These are phyloP conservation scores for Bombus ignitus DNA, from an alignment of 1,140 invertebrate species.

Conservation along the genomic window DNA sequence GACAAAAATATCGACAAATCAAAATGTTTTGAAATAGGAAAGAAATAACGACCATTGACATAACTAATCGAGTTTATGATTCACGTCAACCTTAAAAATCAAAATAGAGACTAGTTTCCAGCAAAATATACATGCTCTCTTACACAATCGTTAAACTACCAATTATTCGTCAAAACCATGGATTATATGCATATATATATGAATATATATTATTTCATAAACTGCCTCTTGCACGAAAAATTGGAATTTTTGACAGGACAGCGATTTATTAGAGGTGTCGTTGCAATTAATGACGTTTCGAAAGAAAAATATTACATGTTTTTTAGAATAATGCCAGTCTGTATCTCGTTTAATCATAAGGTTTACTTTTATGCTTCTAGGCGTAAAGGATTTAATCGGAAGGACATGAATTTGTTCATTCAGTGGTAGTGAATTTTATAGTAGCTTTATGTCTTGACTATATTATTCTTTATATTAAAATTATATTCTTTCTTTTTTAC, in stretches of 20 bases:
- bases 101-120: neutral
- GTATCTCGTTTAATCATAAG: neutral
- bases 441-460: neutral
- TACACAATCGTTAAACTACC: neutral
- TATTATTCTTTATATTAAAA: neutral
- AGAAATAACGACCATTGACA: neutral
- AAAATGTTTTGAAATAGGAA: neutral
- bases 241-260: neutral
- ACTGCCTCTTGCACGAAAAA: neutral
- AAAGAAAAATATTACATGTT: neutral
- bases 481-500: neutral
- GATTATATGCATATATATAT: no score
- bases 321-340: neutral
- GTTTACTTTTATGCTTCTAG: neutral
- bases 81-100: neutral
- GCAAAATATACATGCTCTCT: neutral
- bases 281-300: neutral
- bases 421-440: neutral
- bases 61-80: neutral
- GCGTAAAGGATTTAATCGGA: neutral
- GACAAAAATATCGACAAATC: neutral
- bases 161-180: neutral
- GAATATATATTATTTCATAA: no score
- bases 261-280: neutral
- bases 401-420: neutral